Conservation (phyloP, 1,140 invertebrate species). For the Camponotus vicinus region DNA sequence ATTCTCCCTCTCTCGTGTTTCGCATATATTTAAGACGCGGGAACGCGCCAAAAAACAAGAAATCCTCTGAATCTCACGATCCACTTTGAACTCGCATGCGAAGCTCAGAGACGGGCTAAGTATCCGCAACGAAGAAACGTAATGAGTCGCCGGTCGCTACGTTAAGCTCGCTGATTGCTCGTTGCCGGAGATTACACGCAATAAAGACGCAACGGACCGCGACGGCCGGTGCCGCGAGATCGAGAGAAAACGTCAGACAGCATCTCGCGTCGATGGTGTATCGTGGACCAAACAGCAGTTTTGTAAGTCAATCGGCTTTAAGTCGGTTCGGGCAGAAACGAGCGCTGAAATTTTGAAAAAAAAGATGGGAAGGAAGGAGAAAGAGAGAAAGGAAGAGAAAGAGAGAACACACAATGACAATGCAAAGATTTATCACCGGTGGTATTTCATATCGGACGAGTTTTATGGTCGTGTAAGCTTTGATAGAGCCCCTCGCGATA, state of each 20-base stretch:
- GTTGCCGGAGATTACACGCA: conserved; percentile 54
- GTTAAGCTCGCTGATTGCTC: conserved; percentile 60
- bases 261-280: conserved; percentile 10
- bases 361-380: conserved; percentile 9
- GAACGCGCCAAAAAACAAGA: conserved; percentile 31
- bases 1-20: neutral
- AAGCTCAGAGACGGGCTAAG: conserved; percentile 26
- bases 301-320: conserved; percentile 64
- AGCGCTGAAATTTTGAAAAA: neutral
- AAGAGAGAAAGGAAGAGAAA: conserved; percentile 2
- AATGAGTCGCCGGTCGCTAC: conserved; percentile 57
- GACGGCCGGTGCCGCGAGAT: conserved; percentile 2
- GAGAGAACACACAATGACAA: conserved; percentile 60
- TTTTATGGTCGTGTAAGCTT: conserved; percentile 57
- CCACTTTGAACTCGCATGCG: conserved; percentile 43
- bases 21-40: conserved; percentile 26
- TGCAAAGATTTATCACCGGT: conserved; percentile 68
- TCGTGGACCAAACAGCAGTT: conserved; percentile 31
- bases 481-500: neutral
- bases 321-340: neutral
- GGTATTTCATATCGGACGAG: conserved; percentile 68
- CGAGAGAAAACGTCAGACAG: neutral
- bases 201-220: conserved; percentile 35
- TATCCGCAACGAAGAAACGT: conserved; percentile 52
- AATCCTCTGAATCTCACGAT: conserved; percentile 29